Conservation (phyloP, 2,797 vertebrate genomes). For the Serranus cabrilla region DNA sequence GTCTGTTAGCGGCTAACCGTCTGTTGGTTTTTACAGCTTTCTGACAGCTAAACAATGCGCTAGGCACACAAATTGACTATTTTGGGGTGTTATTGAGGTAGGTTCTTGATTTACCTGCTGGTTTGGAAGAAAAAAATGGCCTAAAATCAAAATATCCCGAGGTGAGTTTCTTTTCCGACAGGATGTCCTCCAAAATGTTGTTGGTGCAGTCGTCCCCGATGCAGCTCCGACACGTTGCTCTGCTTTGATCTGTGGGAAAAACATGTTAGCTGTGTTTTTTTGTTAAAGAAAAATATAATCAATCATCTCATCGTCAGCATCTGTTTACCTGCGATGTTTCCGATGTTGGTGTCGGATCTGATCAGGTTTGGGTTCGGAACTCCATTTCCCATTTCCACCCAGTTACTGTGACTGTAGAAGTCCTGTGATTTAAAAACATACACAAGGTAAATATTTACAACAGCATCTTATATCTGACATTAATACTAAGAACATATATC, state of each 20-base stretch:
- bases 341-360: constrained; percentile 44
- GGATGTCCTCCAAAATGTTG: constrained; percentile 70
- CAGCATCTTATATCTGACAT: neutral
- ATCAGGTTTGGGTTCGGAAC: constrained; percentile 70
- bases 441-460: neutral
- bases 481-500: neutral
- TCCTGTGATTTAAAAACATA: constrained; percentile 51
- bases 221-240: constrained; percentile 71
- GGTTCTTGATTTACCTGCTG: constrained; percentile 57
- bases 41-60: too few relatives aligned
- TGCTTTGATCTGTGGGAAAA: constrained; percentile 37
- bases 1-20: too few relatives aligned
- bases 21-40: too few relatives aligned
- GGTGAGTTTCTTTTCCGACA: constrained; percentile 45
- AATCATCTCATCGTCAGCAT: neutral
- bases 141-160: constrained; percentile 63
- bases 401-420: constrained; percentile 85
- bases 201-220: constrained; percentile 52
- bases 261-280: neutral
- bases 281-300: too few relatives aligned
- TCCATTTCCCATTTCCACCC: constrained; percentile 69
- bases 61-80: too few relatives aligned
- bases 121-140: constrained; percentile 34
- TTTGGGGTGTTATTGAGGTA: too few relatives aligned
- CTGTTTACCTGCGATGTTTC: constrained; percentile 72